phyloP scores from a whole-genome alignment of 2,797 vertebrate species.

The Falco columbarius region DNA sequence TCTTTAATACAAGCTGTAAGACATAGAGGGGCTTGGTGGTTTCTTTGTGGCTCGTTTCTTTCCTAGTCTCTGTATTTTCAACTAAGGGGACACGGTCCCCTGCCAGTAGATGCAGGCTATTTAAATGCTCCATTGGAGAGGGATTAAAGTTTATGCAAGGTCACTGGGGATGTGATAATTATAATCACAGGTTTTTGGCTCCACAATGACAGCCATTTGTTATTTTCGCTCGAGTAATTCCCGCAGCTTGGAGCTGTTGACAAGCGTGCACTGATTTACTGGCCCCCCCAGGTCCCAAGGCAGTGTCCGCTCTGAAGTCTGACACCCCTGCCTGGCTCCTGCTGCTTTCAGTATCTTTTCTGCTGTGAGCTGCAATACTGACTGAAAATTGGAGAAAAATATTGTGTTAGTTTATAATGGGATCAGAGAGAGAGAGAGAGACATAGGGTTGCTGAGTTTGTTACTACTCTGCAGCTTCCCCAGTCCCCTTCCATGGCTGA shows the following conservation, averaged over 20 bases:
- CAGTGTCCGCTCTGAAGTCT: constrained; percentile 72
- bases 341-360: constrained; percentile 76
- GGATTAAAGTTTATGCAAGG: constrained; percentile 99
- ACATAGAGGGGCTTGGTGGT: constrained; percentile 57
- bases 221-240: constrained; percentile 99
- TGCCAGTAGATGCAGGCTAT: constrained; percentile 88
- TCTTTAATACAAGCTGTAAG: constrained; percentile 59
- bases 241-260: constrained; percentile 93
- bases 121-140: constrained; percentile 99
- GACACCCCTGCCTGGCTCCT: constrained; percentile 72
- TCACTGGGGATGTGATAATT: constrained; percentile 99
- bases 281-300: constrained; percentile 79
- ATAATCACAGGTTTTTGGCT: constrained; percentile 99
- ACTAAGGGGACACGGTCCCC: constrained; percentile 76
- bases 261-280: constrained; percentile 99
- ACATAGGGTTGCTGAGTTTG: neutral
- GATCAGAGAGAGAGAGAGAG: constrained; percentile 46
- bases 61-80: constrained; percentile 66
- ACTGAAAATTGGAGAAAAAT: constrained; percentile 72
- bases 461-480: constrained; percentile 7
- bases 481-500: neutral
- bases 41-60: constrained; percentile 81
- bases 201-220: constrained; percentile 99
- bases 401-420: constrained; percentile 74
- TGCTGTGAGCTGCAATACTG: constrained; percentile 62